phyloP scores from a whole-genome alignment of 1,140 invertebrate species.

The Lineus longissimus region DNA sequence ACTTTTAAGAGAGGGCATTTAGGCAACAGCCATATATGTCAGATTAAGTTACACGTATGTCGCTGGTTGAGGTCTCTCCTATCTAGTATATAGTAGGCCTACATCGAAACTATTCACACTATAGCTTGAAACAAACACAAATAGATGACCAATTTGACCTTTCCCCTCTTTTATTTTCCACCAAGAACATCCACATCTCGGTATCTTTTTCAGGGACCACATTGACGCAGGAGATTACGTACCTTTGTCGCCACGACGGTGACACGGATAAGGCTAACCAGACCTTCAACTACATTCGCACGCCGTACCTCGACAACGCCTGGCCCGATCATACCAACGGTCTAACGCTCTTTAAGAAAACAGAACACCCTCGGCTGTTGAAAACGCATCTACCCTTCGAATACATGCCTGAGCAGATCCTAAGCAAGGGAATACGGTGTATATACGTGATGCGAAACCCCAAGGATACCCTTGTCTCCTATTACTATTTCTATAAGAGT shows the following conservation, averaged over 20 bases:
- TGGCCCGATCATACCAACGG: not conserved
- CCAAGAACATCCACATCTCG: no score
- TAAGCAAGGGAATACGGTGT: not conserved
- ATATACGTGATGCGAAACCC: constrained; percentile 64
- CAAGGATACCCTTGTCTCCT: constrained; percentile 80
- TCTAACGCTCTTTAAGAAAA: not conserved
- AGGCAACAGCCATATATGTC: no score
- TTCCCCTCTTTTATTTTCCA: no score
- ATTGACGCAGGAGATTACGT: constrained; percentile 3
- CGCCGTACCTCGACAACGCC: not conserved
- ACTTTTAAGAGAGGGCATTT: no score
- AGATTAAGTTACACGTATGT: no score
- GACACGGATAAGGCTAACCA: not conserved
- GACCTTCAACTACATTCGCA: not conserved
- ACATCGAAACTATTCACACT: no score
- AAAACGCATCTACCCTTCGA: not conserved
- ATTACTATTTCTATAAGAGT: constrained; percentile 72
- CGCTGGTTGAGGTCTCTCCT: no score
- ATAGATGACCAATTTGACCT: no score
- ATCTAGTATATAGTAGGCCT: no score
- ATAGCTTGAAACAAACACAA: no score
- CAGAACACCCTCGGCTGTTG: not conserved
- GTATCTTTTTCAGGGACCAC: not conserved
- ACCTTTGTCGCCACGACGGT: not conserved
- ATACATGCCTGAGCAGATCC: not conserved